Percentiles rank a stretch among this genome's conserved stretches.
Conservation (phyloP, 2,888 invertebrate genomes). For the Drosophila testacea region DNA sequence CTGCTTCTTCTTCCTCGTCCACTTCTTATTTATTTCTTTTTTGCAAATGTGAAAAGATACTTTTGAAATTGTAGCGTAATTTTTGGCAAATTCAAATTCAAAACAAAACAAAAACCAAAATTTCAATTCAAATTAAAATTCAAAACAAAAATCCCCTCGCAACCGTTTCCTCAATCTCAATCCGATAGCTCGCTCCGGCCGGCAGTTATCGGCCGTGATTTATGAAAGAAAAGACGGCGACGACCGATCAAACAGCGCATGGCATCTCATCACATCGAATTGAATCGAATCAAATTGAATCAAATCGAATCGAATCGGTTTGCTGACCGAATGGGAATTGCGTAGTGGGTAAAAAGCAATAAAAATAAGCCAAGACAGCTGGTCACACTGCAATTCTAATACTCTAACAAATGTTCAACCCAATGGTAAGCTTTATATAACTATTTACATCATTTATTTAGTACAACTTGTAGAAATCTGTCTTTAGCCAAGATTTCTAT, state of each 20-base stretch:
- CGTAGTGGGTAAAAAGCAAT: slow-evolving; percentile 40
- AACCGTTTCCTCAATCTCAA: not conserved
- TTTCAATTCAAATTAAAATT: slow-evolving; percentile 35
- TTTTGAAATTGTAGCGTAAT: slow-evolving; percentile 52
- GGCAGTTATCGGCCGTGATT: slow-evolving; percentile 60
- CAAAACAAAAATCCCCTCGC: slow-evolving; percentile 35
- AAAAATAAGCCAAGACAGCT: slow-evolving; percentile 1
- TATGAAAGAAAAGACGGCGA: slow-evolving; percentile 55
- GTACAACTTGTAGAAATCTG: too few species aligned
- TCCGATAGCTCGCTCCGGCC: not conserved
- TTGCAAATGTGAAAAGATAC: slow-evolving; percentile 27
- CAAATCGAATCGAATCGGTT: slow-evolving; percentile 15
- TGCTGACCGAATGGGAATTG: slow-evolving; percentile 61
- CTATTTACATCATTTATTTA: too few species aligned
- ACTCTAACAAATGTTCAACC: slow-evolving; percentile 3
- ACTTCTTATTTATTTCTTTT: not conserved
- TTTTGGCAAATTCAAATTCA: slow-evolving; percentile 30
- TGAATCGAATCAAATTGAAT: slow-evolving; percentile 18
- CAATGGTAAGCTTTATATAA: not conserved
- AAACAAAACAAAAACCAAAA: not conserved
- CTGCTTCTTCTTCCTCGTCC: not conserved
- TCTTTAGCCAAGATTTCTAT: too few species aligned
- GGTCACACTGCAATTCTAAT: slow-evolving; percentile 1
- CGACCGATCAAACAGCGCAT: slow-evolving; percentile 32
- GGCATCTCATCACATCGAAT: slow-evolving; percentile 29